These are phyloP conservation scores for Akabosia matsudoensis DNA, from an alignment of 1,140 invertebrate genomes.

Conservation along the genomic window DNA sequence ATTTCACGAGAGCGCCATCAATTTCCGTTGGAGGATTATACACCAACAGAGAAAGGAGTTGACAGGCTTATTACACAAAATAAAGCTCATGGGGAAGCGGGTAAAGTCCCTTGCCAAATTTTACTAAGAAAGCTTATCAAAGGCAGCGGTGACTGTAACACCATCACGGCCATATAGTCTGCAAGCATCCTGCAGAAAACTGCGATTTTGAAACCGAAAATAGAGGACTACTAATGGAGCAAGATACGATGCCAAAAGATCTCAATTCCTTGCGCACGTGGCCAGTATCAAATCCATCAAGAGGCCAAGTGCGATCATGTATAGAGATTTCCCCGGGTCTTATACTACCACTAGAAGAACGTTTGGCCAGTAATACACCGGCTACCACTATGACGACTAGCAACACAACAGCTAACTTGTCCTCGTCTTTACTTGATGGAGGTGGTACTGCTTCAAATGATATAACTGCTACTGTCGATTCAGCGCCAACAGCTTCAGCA, in stretches of 20 bases:
- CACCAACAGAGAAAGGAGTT: not conserved
- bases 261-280: constrained; percentile 30
- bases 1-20: not conserved
- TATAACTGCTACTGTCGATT: not conserved
- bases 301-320: constrained; percentile 38
- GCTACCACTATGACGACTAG: not conserved
- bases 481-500: not conserved
- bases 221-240: not conserved
- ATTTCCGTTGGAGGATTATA: not conserved
- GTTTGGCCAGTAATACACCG: not conserved
- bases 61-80: constrained; percentile 12
- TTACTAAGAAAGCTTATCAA: not conserved
- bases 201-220: too few relatives aligned
- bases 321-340: constrained; percentile 34
- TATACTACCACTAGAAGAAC: not conserved
- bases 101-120: constrained; percentile 1
- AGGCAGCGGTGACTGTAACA: not conserved
- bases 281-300: constrained; percentile 25
- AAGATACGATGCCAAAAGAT: constrained; percentile 16
- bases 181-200: too few relatives aligned
- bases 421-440: not conserved
- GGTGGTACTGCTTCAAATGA: not conserved
- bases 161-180: not conserved
- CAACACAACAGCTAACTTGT: not conserved
- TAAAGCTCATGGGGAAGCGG: not conserved